Base-by-base conservation (phyloP, 2,113 vertebrate species). In the Campylomormyrus numenius region DNA sequence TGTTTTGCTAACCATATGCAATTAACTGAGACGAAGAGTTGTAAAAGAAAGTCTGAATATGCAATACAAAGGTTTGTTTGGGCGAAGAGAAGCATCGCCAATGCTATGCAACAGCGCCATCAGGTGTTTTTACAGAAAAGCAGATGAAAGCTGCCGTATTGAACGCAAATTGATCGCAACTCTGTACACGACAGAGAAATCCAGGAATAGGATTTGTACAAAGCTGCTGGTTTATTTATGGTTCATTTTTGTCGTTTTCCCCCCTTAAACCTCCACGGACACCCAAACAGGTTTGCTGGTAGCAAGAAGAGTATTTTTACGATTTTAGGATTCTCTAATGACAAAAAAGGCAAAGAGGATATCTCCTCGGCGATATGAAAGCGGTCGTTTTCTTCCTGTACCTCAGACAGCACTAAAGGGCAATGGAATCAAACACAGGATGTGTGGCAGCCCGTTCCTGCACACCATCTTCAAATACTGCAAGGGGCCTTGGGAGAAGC, bases 321-420 rank as follows among this genome's bases (percentile, higher is more conserved):
- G 39, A n/a, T 80, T 80, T 80, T 42, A 42, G 17, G 74, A 80
- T 80, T 80, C 15, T 42, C 74, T 42, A 80, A 80, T 42, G 35
- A 42, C 74, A 42, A 5, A 80, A 80, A 89, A 85, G 50, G 24
- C 42, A 58, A 70, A 49, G 52, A 90, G 85, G 85, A 88, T 74
- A 35, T 90, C 88, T 58, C 50, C 89, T 85, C 84, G 19, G 31
- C 62, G 89, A 62, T 90, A 31, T 58, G 88, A 89, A 88, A n/a
- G 87, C 90, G 74, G 88, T 88, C 88, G 58, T 83, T 90, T 52
- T 83, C 49, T 90, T 91, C 91, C 88, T 90, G 83, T 88, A 89
- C 90, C 89, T 90, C 86, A 88, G 56, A 24, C 24, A 46, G 88
- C 88, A 88, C 91, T 91, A 91, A 91, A 92, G 92, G 88, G 90